Conservation (phyloP, 2,888 invertebrate genomes). For the Pseudoips prasinana region DNA sequence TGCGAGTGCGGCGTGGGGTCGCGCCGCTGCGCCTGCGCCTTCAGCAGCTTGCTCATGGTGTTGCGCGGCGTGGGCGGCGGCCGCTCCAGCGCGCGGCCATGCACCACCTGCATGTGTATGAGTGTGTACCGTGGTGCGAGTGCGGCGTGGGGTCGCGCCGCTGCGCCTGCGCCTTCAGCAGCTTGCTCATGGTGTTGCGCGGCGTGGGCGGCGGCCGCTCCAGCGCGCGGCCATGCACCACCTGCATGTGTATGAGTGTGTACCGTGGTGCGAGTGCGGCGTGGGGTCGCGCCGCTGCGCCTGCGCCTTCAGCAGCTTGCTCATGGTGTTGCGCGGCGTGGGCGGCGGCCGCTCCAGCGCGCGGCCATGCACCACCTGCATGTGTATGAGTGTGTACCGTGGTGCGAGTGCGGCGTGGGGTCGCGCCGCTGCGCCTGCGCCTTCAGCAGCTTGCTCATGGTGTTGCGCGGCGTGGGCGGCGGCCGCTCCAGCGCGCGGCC, state of each 20-base stretch:
- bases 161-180: slow-evolving; percentile 11
- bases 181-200: slow-evolving; percentile 2
- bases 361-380: slow-evolving; percentile 34
- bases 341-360: slow-evolving; percentile 44
- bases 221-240: slow-evolving; percentile 3
- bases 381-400: slow-evolving; percentile 22
- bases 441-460: slow-evolving; percentile 9
- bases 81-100: background rate
- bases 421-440: slow-evolving; percentile 34
- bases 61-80: slow-evolving; percentile 1
- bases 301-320: slow-evolving; percentile 42
- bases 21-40: slow-evolving; percentile 4
- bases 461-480: too few relatives aligned
- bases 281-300: slow-evolving; percentile 10
- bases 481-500: too few relatives aligned
- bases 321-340: slow-evolving; percentile 42
- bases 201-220: background rate
- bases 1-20: background rate
- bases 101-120: background rate
- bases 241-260: too few relatives aligned
- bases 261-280: too few relatives aligned
- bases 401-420: slow-evolving; percentile 38
- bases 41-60: slow-evolving; percentile 9
- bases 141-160: background rate
- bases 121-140: background rate